phyloP scores from a whole-genome alignment of 2,113 vertebrate genomes.

The Macquaria ambigua region DNA sequence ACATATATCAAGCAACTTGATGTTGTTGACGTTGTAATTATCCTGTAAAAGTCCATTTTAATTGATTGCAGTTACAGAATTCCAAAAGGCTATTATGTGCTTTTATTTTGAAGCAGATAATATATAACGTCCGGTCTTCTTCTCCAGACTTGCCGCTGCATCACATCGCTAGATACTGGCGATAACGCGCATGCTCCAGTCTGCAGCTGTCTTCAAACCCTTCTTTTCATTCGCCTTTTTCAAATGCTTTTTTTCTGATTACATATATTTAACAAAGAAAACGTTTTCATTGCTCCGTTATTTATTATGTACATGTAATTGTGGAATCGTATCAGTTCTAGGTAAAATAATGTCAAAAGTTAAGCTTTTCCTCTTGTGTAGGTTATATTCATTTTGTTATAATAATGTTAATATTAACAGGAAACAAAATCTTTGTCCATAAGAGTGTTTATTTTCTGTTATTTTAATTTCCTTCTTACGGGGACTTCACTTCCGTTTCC shows the following conservation, averaged over 20 bases:
- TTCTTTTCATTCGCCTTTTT: not conserved
- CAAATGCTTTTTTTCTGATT: not conserved
- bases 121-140: not conserved
- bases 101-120: constrained; percentile 36
- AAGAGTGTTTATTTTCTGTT: not conserved
- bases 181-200: constrained; percentile 31
- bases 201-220: not conserved
- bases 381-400: not conserved
- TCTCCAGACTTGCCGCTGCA: not conserved
- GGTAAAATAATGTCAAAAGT: not conserved
- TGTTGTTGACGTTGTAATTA: too few relatives aligned
- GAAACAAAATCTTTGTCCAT: not conserved
- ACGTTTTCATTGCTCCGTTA: not conserved
- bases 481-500: constrained; percentile 67
- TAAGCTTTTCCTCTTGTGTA: not conserved
- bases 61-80: not conserved
- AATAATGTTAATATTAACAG: not conserved
- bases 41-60: not conserved
- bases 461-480: not conserved
- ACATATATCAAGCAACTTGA: not conserved
- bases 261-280: not conserved
- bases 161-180: not conserved
- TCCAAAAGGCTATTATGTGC: not conserved
- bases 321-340: too few relatives aligned
- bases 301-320: not conserved